Evolutionary conservation across 2,113 vertebrate species (phyloP).

Genomic region (Thunnus thynnus): DNA sequence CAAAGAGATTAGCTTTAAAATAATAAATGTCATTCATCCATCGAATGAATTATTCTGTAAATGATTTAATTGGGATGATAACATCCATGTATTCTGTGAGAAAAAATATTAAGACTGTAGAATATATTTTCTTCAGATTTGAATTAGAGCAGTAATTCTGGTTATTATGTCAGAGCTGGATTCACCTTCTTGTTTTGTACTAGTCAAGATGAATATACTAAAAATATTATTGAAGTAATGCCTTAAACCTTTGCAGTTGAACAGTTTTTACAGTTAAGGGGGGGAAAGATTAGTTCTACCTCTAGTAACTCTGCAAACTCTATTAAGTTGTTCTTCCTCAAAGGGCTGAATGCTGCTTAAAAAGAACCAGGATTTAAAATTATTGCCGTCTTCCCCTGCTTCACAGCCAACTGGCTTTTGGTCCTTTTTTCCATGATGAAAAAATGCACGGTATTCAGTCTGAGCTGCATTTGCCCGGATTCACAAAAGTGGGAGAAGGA

Average conservation of each 20-base stretch:
- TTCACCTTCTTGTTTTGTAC: background rate
- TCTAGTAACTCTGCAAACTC: constrained; percentile 14
- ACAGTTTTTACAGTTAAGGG: background rate
- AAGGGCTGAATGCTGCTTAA: background rate
- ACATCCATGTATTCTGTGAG: background rate
- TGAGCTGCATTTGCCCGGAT: constrained; percentile 21
- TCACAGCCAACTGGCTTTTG: constrained; percentile 73
- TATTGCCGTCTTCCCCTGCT: constrained; percentile 10
- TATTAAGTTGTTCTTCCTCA: background rate
- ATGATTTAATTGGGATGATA: too few species aligned
- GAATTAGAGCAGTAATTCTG: too few species aligned
- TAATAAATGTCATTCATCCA: background rate
- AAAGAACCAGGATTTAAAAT: background rate
- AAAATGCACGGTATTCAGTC: constrained; percentile 67
- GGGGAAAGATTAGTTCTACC: background rate
- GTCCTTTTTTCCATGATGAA: constrained; percentile 69
- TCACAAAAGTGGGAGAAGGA: constrained; percentile 34
- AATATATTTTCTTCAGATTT: background rate
- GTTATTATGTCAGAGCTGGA: too few species aligned
- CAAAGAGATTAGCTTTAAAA: background rate
- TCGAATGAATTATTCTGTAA: background rate
- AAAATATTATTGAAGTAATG: background rate
- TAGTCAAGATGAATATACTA: background rate
- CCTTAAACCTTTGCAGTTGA: background rate
- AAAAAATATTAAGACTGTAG: background rate